Evolutionary conservation across 2,888 invertebrate genomes (phyloP), one percentile per base, ranked within the genome.

Genomic region (Nebria brevicollis): DNA sequence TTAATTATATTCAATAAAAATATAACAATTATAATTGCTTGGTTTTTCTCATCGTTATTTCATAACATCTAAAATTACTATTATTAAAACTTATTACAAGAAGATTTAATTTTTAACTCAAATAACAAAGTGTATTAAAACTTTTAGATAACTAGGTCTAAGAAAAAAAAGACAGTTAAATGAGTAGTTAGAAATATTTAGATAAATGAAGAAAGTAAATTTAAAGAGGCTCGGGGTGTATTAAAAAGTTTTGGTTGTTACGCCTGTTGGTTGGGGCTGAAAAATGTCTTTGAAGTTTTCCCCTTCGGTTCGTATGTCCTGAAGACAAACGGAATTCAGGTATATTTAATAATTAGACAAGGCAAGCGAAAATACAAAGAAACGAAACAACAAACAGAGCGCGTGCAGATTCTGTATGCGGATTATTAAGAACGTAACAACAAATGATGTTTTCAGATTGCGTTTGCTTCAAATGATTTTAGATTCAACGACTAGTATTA

Each of bases 271-370:
- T 64, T 42, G 43, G 65, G 26, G 41, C 15, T 1, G 65, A 78
- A 78, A 78, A 78, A 78, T 78, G 78, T 73, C 78, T 78, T 78
- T 78, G 78, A 78, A 78, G 78, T 78, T 70, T 54, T 13, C 54
- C 66, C 78, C 77, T 72, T 72, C 66, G 43, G 77, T 41, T 68
- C n/a, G 11, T 10, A n/a, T n/a, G 42, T 34, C 66, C 64, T 66
- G 70, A 41, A 68, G 43, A 42, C 66, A 73, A 73, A 78, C 73
- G 73, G 73, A 73, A 78, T 66, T 66, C 78, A 78, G 78, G 78
- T 78, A 78, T 78, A 78, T 78, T 78, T 78, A 78, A 78, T 78
- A 78, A 78, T 78, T 78, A 78, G 78, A 73, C 73, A 78, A 78
- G 73, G 41, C 26, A 64, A 73, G 20, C 66, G 78, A 20, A 78